phyloP scores from a whole-genome alignment of 1,140 invertebrate genomes.

The Anoplophora glabripennis region DNA sequence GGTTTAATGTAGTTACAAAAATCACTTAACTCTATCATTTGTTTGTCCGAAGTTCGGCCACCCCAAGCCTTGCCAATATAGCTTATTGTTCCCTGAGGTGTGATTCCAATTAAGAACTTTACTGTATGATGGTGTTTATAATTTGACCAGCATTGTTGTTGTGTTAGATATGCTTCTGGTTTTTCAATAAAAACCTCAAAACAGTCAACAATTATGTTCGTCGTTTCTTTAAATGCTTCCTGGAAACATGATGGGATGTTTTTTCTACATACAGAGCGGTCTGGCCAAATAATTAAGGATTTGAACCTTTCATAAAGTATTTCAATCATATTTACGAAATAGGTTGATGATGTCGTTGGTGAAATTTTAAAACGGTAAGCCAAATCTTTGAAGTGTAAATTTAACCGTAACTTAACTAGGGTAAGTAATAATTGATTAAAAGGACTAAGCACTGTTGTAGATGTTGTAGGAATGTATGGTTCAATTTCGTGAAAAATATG shows the following conservation, averaged over 20 bases:
- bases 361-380: conserved; percentile 14
- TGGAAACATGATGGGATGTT: neutral
- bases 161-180: conserved; percentile 8
- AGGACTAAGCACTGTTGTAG: neutral
- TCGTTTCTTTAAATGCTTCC: conserved; percentile 6
- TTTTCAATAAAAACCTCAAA: conserved; percentile 26
- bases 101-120: conserved; percentile 32
- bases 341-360: conserved; percentile 2
- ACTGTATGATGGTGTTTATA: conserved; percentile 28
- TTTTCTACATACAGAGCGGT: neutral
- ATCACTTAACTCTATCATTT: conserved; percentile 16
- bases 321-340: conserved; percentile 13
- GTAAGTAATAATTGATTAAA: conserved; percentile 14
- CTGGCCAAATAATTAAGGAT: conserved; percentile 2
- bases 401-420: conserved; percentile 14
- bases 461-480: neutral
- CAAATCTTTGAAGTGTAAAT: conserved; percentile 16
- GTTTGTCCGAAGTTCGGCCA: conserved; percentile 23
- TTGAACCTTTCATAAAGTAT: conserved; percentile 2
- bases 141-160: conserved; percentile 27
- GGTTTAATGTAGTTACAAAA: conserved; percentile 20
- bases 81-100: conserved; percentile 22
- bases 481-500: conserved; percentile 5
- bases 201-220: conserved; percentile 22
- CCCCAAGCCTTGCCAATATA: conserved; percentile 27